phyloP scores from a whole-genome alignment of 2,888 invertebrate species.

The Ectemnius continuus region DNA sequence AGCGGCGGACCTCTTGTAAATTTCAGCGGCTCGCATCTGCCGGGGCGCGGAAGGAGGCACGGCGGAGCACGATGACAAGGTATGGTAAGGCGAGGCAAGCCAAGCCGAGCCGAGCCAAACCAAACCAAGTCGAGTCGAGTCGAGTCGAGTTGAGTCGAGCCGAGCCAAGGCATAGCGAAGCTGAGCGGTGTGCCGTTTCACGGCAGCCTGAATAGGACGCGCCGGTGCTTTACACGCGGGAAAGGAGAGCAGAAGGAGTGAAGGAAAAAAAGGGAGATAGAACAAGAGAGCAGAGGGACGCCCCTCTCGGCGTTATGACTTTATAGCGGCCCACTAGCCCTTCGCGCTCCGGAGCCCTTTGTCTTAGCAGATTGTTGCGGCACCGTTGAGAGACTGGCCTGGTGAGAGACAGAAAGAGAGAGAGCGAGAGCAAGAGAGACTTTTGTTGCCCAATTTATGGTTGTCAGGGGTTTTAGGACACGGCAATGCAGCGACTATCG shows the following conservation, averaged over 20 bases:
- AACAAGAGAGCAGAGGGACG: slow-evolving; percentile 19
- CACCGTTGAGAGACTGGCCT: no score
- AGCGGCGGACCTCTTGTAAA: slow-evolving; percentile 69
- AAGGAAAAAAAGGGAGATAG: not conserved
- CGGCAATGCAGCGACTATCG: slow-evolving; percentile 29
- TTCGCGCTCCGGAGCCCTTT: slow-evolving; percentile 54
- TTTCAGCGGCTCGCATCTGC: slow-evolving; percentile 66
- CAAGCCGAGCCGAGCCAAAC: slow-evolving; percentile 22
- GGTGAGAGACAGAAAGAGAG: no score
- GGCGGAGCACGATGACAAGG: slow-evolving; percentile 14
- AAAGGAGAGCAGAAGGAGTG: slow-evolving; percentile 9
- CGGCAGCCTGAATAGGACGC: slow-evolving; percentile 10
- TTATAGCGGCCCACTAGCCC: slow-evolving; percentile 65
- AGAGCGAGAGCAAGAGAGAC: not conserved
- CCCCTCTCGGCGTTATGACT: slow-evolving; percentile 65
- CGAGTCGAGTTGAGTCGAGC: no score
- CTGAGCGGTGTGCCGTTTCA: slow-evolving; percentile 20
- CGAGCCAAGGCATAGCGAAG: slow-evolving; percentile 12
- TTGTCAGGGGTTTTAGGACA: slow-evolving; percentile 62
- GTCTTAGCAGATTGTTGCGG: slow-evolving; percentile 44
- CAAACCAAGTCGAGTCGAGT: slow-evolving; percentile 13
- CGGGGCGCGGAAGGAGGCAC: slow-evolving; percentile 6
- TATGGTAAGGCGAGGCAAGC: slow-evolving; percentile 30
- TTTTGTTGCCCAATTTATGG: slow-evolving; percentile 70
- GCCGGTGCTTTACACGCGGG: slow-evolving; percentile 6